phyloP scores from a whole-genome alignment of 2,113 vertebrate species.

The Anseranas semipalmata region DNA sequence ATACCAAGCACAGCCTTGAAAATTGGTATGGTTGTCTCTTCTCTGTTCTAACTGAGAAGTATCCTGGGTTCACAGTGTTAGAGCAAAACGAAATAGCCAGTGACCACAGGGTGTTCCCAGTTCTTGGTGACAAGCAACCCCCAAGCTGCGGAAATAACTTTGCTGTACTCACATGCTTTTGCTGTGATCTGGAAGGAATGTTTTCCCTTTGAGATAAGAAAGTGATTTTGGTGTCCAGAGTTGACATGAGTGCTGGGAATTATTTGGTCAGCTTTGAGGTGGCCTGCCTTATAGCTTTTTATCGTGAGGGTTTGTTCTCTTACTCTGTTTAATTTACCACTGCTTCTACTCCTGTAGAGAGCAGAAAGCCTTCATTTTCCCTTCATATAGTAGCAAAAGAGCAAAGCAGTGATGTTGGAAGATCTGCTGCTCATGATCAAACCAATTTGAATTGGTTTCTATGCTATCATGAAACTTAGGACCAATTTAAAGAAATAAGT shows the following conservation, averaged over 20 bases:
- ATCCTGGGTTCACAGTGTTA: neutral
- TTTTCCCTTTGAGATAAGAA: neutral
- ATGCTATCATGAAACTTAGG: neutral
- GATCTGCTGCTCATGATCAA: neutral
- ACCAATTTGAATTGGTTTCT: neutral
- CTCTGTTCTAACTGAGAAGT: neutral
- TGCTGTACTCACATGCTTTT: neutral
- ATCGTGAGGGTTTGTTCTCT: neutral
- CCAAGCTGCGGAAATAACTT: neutral
- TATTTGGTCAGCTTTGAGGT: neutral
- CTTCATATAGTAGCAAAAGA: neutral
- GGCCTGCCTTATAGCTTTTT: neutral
- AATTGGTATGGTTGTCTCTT: neutral
- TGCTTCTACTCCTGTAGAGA: neutral
- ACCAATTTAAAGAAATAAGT: neutral
- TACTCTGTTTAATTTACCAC: neutral
- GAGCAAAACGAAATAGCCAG: accelerated
- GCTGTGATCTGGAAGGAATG: neutral
- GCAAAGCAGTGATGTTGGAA: neutral
- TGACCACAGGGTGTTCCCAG: neutral
- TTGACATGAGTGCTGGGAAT: accelerated
- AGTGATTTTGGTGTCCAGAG: neutral
- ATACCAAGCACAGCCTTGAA: neutral
- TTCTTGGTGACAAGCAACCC: neutral
- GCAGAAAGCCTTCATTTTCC: neutral